Conservation (phyloP, 2,113 vertebrate species). For the Tenrec ecaudatus region DNA sequence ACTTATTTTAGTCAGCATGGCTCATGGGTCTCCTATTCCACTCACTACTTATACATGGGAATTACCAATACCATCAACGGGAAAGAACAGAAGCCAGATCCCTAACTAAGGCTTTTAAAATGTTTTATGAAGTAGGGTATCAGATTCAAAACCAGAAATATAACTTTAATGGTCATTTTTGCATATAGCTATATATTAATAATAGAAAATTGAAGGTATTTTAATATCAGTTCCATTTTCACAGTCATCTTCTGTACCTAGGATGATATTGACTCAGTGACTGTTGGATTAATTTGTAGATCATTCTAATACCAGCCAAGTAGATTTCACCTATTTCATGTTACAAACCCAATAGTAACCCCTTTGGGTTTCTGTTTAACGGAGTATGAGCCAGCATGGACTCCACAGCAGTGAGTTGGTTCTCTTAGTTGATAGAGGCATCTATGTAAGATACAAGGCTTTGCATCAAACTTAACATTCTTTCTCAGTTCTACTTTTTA, state of each 20-base stretch:
- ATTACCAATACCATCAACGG: constrained; percentile 28
- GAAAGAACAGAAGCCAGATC: constrained; percentile 27
- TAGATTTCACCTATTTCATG: not conserved
- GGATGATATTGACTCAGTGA: not conserved
- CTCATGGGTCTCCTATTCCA: constrained; percentile 33
- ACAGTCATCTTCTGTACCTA: not conserved
- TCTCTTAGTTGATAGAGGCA: not conserved
- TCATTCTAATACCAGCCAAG: constrained; percentile 5
- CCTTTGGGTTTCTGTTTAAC: no score
- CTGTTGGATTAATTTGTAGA: not conserved
- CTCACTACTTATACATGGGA: constrained; percentile 51
- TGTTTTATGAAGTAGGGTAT: not conserved
- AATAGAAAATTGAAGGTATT: constrained; percentile 14
- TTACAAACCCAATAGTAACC: not conserved
- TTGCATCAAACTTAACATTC: not conserved
- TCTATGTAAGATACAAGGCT: not conserved
- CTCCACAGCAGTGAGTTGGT: no score
- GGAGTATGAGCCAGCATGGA: no score
- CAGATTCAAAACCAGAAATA: not conserved
- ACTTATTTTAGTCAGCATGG: not conserved
- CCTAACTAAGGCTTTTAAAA: not conserved
- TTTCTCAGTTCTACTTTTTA: not conserved
- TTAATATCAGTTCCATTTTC: constrained; percentile 29
- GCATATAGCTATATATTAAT: not conserved
- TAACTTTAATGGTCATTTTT: not conserved